phyloP scores from a whole-genome alignment of 2,888 invertebrate genomes.

The Hydriomena furcata region DNA sequence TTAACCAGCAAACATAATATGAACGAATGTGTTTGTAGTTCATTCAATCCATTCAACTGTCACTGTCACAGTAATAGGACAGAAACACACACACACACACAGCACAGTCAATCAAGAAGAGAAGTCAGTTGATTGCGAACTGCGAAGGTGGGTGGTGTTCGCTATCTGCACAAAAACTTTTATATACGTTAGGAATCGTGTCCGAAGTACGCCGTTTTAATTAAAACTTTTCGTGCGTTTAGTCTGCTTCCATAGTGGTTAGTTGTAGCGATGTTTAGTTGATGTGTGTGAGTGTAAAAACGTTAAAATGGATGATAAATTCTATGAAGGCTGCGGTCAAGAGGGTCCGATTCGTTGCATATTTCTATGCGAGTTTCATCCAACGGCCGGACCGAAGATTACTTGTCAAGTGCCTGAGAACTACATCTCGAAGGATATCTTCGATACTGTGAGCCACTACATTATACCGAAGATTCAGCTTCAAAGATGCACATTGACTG shows the following conservation, averaged over 20 bases:
- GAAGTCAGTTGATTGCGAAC: slow-evolving; percentile 39
- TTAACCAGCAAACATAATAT: too few species aligned
- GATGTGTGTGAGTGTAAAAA: slow-evolving; percentile 19
- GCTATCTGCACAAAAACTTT: slow-evolving; percentile 30
- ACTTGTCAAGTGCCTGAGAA: slow-evolving; percentile 92
- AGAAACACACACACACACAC: too few species aligned
- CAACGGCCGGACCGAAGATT: slow-evolving; percentile 90
- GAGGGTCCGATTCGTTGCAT: slow-evolving; percentile 90
- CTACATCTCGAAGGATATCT: slow-evolving; percentile 90
- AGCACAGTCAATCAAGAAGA: too few species aligned
- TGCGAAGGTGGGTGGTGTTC: slow-evolving; percentile 21
- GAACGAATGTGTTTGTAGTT: too few species aligned
- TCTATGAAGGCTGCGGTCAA: slow-evolving; percentile 84
- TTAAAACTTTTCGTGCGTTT: slow-evolving; percentile 29
- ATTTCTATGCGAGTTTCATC: slow-evolving; percentile 91
- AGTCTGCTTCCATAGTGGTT: slow-evolving; percentile 3
- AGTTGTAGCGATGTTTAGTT: slow-evolving; percentile 31
- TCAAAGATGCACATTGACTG: slow-evolving; percentile 90
- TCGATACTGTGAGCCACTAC: slow-evolving; percentile 92
- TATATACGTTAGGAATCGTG: slow-evolving; percentile 50
- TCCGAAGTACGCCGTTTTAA: slow-evolving; percentile 29
- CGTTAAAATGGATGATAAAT: slow-evolving; percentile 74
- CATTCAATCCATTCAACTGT: slow-evolving; percentile 1
- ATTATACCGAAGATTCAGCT: slow-evolving; percentile 93
- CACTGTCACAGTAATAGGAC: too few species aligned